Conservation (phyloP, 2,797 vertebrate species). For the Cossypha heuglini region DNA sequence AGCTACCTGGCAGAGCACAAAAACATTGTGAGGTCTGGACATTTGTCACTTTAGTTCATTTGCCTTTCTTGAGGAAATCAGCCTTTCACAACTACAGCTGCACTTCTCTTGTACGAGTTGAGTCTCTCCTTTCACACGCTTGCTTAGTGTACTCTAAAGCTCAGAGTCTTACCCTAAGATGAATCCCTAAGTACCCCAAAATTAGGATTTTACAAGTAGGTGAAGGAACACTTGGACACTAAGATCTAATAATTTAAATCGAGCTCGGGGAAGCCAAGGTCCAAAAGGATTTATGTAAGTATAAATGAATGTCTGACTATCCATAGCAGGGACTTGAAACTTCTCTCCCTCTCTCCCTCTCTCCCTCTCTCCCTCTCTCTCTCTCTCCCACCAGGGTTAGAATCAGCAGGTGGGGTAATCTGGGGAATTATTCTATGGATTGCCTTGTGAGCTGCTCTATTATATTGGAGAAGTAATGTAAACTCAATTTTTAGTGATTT, state of each 20-base stretch:
- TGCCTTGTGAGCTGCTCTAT: rapidly evolving
- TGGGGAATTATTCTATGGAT: not conserved
- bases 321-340: not conserved
- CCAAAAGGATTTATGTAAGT: not conserved
- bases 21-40: not conserved
- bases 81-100: not conserved
- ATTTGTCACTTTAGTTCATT: not conserved
- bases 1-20: not conserved
- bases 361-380: too few species aligned
- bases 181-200: not conserved
- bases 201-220: not conserved
- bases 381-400: too few species aligned
- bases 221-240: not conserved
- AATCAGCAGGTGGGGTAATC: not conserved
- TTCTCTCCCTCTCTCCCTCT: not conserved
- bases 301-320: not conserved
- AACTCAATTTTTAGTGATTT: not conserved
- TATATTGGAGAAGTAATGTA: not conserved
- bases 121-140: not conserved
- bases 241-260: not conserved
- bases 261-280: not conserved
- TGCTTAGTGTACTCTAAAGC: rapidly evolving
- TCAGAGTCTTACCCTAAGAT: not conserved
- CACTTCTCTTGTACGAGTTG: not conserved
- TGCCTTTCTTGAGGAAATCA: not conserved